Evolutionary conservation across 2,113 vertebrate genomes (phyloP).

Genomic region (Mesitornis unicolor): DNA sequence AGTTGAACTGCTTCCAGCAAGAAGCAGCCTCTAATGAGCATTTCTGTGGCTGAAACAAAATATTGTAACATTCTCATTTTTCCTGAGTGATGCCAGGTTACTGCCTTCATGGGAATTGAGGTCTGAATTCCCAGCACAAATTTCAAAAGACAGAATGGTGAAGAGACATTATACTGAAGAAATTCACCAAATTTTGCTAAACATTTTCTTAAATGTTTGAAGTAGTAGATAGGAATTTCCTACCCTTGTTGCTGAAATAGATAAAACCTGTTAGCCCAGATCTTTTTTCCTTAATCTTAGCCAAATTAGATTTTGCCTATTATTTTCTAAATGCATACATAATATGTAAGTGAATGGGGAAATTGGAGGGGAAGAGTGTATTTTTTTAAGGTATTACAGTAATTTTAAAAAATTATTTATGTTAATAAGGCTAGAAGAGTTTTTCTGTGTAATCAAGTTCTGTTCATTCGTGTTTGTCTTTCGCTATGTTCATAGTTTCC

Average conservation of each 20-base stretch:
- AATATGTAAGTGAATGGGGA: background rate
- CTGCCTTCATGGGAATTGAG: background rate
- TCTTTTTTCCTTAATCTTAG: background rate
- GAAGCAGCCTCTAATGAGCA: background rate
- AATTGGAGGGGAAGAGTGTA: background rate
- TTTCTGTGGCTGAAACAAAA: background rate
- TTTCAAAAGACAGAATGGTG: background rate
- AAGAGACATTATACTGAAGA: background rate
- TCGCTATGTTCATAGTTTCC: fast-evolving
- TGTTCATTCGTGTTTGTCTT: background rate
- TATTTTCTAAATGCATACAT: background rate
- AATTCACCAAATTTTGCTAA: background rate
- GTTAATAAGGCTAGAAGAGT: fast-evolving
- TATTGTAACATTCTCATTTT: background rate
- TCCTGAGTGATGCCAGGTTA: background rate
- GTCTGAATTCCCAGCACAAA: background rate
- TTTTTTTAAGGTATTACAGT: background rate
- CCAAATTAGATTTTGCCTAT: background rate
- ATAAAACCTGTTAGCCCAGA: background rate
- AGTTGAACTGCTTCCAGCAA: background rate
- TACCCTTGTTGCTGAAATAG: background rate
- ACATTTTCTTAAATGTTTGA: background rate
- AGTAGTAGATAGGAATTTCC: background rate
- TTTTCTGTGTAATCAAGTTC: background rate
- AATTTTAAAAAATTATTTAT: background rate